Percentiles rank a stretch among this genome's conserved stretches.
Evolutionary conservation across 2,113 vertebrate species (phyloP).

Genomic region (Microtus richardsoni): DNA sequence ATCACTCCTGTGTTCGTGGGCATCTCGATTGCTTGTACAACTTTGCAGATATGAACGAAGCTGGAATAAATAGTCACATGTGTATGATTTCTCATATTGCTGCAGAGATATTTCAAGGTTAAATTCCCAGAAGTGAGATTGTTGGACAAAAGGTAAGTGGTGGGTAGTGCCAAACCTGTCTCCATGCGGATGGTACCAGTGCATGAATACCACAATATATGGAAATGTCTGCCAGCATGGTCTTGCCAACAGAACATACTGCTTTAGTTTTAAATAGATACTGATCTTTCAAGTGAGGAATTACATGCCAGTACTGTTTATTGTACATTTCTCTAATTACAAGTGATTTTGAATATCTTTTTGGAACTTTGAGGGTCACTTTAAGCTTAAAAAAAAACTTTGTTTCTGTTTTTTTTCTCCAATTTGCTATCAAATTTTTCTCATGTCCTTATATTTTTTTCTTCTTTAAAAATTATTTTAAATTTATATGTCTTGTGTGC

Average conservation of each 20-base stretch:
- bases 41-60: neutral
- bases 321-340: conserved; percentile 36
- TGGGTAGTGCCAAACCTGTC: neutral
- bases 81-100: neutral
- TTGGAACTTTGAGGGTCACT: conserved; percentile 7
- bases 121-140: neutral
- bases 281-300: conserved; percentile 5
- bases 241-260: neutral
- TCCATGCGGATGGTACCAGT: neutral
- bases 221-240: neutral
- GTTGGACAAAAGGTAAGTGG: neutral
- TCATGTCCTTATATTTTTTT: neutral
- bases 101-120: neutral
- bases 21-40: neutral
- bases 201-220: neutral
- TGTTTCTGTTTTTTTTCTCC: neutral
- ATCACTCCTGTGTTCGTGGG: neutral
- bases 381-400: neutral
- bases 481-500: neutral
- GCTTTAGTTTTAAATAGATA: neutral
- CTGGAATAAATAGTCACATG: neutral
- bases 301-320: neutral
- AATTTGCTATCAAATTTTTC: neutral
- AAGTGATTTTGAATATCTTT: conserved; percentile 14
- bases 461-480: neutral